Base-by-base conservation (phyloP, 2,113 vertebrate species). In the Chrysochloris asiatica region DNA sequence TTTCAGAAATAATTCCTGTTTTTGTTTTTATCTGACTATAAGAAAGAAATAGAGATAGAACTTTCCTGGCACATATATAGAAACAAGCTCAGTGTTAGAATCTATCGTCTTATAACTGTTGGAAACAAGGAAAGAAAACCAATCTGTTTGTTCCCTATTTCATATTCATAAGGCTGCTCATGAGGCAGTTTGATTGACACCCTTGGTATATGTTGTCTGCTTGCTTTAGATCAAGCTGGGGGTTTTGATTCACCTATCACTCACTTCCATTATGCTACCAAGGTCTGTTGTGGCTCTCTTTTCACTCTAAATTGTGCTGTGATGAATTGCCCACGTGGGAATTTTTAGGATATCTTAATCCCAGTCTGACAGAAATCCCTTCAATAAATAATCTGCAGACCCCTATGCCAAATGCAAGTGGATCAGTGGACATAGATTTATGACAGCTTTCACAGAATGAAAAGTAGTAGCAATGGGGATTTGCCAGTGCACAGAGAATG, bases 331-430 rank as follows among this genome's bases (percentile, higher is more conserved):
- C 61, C 97, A 95, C 93, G 75, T 94, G 97, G 95, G 97, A 94
- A 94, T 97, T 97, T 96, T 97, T 93, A 96, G 96, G 95, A 98
- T 91, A 94, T 98, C 97, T 98, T 98, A 97, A 98, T 98, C 97
- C 96, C 95, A 95, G 81, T 77, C 90, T 97, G 97, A 97, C 97
- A 98, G 97, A 97, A 91, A 72, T 95, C 88, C 93, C 86, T 94
- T 89, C 0, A 0, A 98, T 98, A 97, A 98, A 98, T 97, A 97
- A 98, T 97, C 54, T 86, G 90, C 88, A 94, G 97, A 41, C 73
- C 80, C 77, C 63, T 94, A 61, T 97, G 95, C 93, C 97, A 97
- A 98, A 97, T 97, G 89, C 90, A 96, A 97, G 93, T 67, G 94
- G 65, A 91, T 97, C 96, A 65, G 92, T 89, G 88, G 88, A 95